Evolutionary conservation across 2,888 invertebrate genomes (phyloP), one percentile per base, ranked within the genome.

Genomic region (Drosophila acutilabella): DNA sequence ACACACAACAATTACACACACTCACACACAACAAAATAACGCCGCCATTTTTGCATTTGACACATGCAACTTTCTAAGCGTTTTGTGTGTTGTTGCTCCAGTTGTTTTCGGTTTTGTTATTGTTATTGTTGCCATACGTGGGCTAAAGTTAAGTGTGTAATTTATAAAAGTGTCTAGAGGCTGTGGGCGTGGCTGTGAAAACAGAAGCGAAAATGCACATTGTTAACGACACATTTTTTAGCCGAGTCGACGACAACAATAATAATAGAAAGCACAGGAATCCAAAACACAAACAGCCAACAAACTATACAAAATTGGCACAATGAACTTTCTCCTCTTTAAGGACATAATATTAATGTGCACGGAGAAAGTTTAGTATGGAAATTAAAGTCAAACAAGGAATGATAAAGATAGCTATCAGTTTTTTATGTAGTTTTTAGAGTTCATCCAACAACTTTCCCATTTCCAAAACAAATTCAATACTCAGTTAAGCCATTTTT

Each of bases 121-220:
- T 59, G 33, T 42, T 41, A 30, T 62, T 18, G 23, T 51, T 65
- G 41, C 20, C 42, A 52, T 68, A 64, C 59, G 69, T 64, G 56
- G 64, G 54, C 67, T 77, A 77, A 66, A 78, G 85, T 71, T 84
- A 87, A 87, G 89, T 89, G 82, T 87, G 89, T 80, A 85, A 89
- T 89, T 85, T 89, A 74, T 66, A 81, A 77, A 80, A 87, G 89
- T 84, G 89, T 73, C 38, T 56, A 64, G 36, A 48, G 50, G 36
- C 30, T 30, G 30, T 20, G 65, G 65, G 56, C 59, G 67, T 41
- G 60, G 64, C 41, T 36, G 65, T 53, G 53, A 30, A 65, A 61
- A 67, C 60, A 71, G 44, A 33, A 58, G 50, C 61, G 54, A 48
- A 54, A 70, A 69, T 75, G 80, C 72, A 56, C 67, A 82, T 86